phyloP scores from a whole-genome alignment of 2,888 invertebrate species.

The Microplitis manilae region DNA sequence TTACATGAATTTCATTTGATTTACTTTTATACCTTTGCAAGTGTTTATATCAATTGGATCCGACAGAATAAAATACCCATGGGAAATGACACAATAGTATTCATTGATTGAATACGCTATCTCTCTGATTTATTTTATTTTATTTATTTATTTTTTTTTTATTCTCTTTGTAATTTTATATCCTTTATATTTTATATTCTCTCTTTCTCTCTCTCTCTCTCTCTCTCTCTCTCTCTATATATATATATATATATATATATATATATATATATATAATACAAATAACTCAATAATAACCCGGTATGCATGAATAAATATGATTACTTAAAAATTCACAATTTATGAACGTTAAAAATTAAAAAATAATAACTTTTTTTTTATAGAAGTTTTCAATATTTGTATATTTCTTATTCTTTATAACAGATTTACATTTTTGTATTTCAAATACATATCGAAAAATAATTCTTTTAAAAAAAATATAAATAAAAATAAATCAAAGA shows the following conservation, averaged over 20 bases:
- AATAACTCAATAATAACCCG: too few species aligned
- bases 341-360: too few species aligned
- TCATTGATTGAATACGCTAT: background rate
- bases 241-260: background rate
- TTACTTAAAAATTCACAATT: too few species aligned
- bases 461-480: background rate
- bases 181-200: background rate
- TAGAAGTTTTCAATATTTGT: too few species aligned
- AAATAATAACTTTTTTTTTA: too few species aligned
- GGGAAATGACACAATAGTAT: constrained; percentile 1
- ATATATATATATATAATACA: background rate
- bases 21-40: background rate
- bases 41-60: background rate
- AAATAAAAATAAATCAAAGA: constrained; percentile 38
- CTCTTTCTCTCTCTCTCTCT: too few species aligned
- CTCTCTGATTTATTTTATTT: background rate
- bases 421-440: too few species aligned
- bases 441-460: background rate
- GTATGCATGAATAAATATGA: too few species aligned
- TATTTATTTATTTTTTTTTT: background rate
- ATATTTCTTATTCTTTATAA: too few species aligned
- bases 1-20: background rate
- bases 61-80: background rate
- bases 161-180: background rate
- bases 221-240: too few species aligned